Base-by-base conservation (phyloP, 2,113 vertebrate genomes). In the Ochotona princeps region DNA sequence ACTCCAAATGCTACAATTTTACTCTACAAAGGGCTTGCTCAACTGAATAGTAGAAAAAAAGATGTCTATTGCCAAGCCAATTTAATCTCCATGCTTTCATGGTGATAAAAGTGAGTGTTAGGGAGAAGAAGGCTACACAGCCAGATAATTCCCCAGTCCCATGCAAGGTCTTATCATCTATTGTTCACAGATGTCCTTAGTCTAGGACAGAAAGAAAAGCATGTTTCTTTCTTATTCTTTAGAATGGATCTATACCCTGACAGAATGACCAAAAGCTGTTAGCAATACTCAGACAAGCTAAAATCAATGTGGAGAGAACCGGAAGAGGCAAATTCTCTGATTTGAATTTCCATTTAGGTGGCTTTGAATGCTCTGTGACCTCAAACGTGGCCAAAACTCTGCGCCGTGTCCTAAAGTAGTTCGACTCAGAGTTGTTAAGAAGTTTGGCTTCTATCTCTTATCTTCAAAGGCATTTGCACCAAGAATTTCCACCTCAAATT, bases 401-500 rank as follows among this genome's bases (percentile, higher is more conserved):
- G 15, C 54, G 65, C 73, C 61, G 92, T 91, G 93, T 89, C 81
- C 0, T 1, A n/a, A 80, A 92, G 10, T 2, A 13, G 66, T 93
- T 87, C 57, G 93, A 57, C 7, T 70, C 23, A 44, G 1, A 88
- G 0, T 23, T 86, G 91, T 38, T 63, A 69, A 35, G 70, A 89
- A 92, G 93, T 84, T 70, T 94, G 67, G 12, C 92, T 95, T 92
- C 30, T 81, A 66, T 44, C 54, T 11, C 85, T 92, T 86, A 95
- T 28, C 87, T 96, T 97, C 65, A 86, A 96, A 97, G 86, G 8
- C 47, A 90, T 93, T 91, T 92, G 69, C 23, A 84, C 90, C 94
- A 93, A 95, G 83, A 95, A 97, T 96, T 97, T 89, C 92, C 95
- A 90, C 57, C 69, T 92, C 47, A 83, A 95, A 90, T 84, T 83